Evolutionary conservation across 2,113 vertebrate genomes (phyloP), one percentile per base, ranked within the genome.

Genomic region (Python bivittatus): DNA sequence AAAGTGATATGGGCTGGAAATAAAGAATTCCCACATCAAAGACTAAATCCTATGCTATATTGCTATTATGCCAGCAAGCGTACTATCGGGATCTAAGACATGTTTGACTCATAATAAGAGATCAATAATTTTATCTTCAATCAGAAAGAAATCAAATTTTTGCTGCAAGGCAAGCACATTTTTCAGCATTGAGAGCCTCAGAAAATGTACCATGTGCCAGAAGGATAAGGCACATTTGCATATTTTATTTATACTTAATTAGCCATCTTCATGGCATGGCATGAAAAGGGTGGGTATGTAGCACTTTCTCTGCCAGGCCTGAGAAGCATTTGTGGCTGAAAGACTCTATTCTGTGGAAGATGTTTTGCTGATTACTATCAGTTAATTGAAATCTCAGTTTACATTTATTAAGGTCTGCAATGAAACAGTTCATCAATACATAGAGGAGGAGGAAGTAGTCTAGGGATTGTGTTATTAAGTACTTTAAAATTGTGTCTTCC

Each of bases 161-260:
- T 85, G 52, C 91, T 54, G 79, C 56, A 89, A 42, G 23, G 88
- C 79, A 42, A 89, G 61, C 79, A 85, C 29, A 64, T 52, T 89
- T 84, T 29, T 84, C 54, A 92, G 48, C 64, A 92, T 20, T 53
- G 85, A 85, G 83, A 85, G 53, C 23, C n/a, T 89, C 79, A 89
- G 79, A 88, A 84, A 92, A 85, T 64, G 60, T 85, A 89, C 79
- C 57, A 92, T 84, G 88, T 89, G 88, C 91, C 79, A 89, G 57
- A 92, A 83, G 88, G 88, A 79, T 33, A 89, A 89, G 79, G 79
- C 48, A n/a, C 83, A 92, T 92, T 89, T 92, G 79, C 91, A 92
- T 89, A 85, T 92, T 92, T 92, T 92, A 92, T 92, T 92, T 89
- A 92, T 88, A 89, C 88, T 92, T 92, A 89, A 92, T 92, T 92